These are phyloP conservation scores for Drosophila nebulosa DNA, from an alignment of 1,140 invertebrate genomes.

Conservation along the genomic window DNA sequence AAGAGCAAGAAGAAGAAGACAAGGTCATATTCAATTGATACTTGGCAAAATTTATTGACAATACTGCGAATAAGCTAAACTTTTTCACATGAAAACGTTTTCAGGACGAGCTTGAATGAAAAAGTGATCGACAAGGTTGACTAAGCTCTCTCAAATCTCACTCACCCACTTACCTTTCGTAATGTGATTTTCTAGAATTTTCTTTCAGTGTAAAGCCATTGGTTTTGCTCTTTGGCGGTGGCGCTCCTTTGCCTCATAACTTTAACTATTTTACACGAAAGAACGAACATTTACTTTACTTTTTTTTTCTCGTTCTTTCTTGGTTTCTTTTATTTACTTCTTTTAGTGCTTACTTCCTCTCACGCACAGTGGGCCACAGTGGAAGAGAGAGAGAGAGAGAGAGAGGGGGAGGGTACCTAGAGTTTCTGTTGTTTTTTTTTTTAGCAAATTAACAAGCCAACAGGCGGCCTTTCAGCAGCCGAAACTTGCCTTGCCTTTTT, in stretches of 20 bases:
- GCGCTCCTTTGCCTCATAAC: conserved; percentile 56
- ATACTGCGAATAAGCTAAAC: too few species aligned
- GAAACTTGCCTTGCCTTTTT: conserved; percentile 24
- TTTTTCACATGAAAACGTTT: too few species aligned
- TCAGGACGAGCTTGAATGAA: too few species aligned
- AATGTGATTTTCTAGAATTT: conserved; percentile 36
- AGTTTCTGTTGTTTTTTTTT: conserved; percentile 13
- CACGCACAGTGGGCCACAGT: not conserved
- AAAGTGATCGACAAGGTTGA: too few species aligned
- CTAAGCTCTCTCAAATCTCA: too few species aligned
- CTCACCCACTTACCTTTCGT: too few species aligned
- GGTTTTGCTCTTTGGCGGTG: conserved; percentile 53
- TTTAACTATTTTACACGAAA: conserved; percentile 71
- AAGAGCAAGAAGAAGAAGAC: too few species aligned
- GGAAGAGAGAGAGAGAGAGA: not conserved
- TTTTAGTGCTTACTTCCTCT: conserved; percentile 48
- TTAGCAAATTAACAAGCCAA: conserved; percentile 58
- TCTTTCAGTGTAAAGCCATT: conserved; percentile 22
- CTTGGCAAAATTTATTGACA: too few species aligned
- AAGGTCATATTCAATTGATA: too few species aligned
- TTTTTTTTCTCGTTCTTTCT: conserved; percentile 24
- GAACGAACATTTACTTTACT: conserved; percentile 52
- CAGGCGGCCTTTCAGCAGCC: conserved; percentile 21
- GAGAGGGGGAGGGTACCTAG: conserved; percentile 14
- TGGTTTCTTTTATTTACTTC: conserved; percentile 56